Conservation (phyloP, 2,888 invertebrate species). For the Tenthredo scrophulariae region DNA sequence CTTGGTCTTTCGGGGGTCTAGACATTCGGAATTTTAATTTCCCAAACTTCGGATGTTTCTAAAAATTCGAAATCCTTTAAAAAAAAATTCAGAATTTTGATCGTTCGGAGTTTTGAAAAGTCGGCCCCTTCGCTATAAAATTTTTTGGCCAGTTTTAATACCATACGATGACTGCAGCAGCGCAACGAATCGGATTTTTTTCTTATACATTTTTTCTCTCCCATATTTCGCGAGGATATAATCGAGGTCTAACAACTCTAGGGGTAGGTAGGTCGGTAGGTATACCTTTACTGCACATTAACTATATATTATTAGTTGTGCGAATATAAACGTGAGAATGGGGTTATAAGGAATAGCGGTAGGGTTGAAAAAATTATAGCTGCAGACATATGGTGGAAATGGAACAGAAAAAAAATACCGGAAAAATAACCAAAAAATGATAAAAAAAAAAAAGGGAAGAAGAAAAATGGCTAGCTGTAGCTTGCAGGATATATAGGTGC, state of each 20-base stretch:
- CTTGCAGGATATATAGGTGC: background rate
- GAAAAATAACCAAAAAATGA: background rate
- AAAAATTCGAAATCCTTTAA: too few species aligned
- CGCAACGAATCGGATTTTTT: background rate
- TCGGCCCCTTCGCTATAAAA: too few species aligned
- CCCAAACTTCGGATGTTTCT: too few species aligned
- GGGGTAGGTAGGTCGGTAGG: background rate
- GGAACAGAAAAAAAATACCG: background rate
- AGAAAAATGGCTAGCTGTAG: background rate
- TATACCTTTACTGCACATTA: background rate
- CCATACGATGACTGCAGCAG: too few species aligned
- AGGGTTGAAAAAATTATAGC: background rate
- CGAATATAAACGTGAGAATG: background rate
- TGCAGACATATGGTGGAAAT: background rate
- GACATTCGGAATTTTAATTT: too few species aligned
- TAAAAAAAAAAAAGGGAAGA: background rate
- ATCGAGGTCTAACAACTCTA: background rate
- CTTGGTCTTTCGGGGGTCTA: too few species aligned
- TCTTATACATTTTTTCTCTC: background rate
- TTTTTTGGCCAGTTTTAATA: too few species aligned
- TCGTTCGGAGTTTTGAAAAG: too few species aligned
- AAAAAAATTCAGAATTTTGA: too few species aligned
- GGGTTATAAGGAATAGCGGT: background rate
- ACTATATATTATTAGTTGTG: conserved; percentile 12
- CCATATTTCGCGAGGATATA: background rate